Evolutionary conservation across 2,888 invertebrate genomes (phyloP), one percentile per base, ranked within the genome.

Genomic region (Chesias legatella): DNA sequence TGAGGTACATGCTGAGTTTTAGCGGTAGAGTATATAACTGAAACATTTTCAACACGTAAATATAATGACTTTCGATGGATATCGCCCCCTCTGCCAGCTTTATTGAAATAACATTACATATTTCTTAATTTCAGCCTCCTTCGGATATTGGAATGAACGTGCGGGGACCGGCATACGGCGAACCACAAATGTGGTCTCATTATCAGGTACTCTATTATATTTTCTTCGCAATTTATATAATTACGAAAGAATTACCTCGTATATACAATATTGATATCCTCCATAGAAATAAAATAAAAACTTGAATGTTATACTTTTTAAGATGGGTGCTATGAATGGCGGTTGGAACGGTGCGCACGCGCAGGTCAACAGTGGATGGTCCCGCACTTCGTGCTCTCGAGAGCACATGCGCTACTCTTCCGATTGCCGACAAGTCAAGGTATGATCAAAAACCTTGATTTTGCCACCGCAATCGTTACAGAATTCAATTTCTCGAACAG

Each of bases 151-250:
- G 80, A 22, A 63, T 82, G 55, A 80, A 64, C 45, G 74, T 73
- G 41, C 83, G 86, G 38, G 71, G 74, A 21, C 64, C 76, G 20
- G 58, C 69, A 17, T 88, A 84, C 63, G 79, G 79, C 69, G 86
- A 88, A 42, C 79, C 82, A 44, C 84, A 77, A 48, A 79, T 86
- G 77, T 88, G 86, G 86, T 63, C 83, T 35, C 85, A 84, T 56
- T 86, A 86, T 70, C 86, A 86, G 84, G 86, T 85, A 45, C 13
- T 29, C 23, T 29, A 33, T 7, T 3, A 23, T 23, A 10, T 10
- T 23, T 17, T 17, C 2, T 5, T 17, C 5, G 13, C 5, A 17
- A 17, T 17, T 17, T 17, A 5, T n/a, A n/a, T n/a, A n/a, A n/a
- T n/a, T n/a, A n/a, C n/a, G n/a, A n/a, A n/a, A n/a, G n/a, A n/a